Evolutionary conservation across 2,113 vertebrate species (phyloP).

Genomic region (Balaenoptera acutorostrata): DNA sequence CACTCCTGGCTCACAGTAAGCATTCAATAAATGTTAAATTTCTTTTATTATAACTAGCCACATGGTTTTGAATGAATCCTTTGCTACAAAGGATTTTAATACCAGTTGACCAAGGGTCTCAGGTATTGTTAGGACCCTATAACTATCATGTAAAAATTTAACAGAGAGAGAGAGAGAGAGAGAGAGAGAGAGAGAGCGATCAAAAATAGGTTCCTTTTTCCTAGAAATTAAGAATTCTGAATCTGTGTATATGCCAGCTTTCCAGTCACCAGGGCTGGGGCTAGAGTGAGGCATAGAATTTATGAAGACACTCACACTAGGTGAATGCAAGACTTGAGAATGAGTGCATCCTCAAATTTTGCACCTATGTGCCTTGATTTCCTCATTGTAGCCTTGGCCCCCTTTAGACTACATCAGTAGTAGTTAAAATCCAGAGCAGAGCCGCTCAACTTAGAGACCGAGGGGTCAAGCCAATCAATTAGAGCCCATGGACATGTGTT

Average conservation of each 20-base stretch:
- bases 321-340: background rate
- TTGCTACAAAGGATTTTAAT: slow-evolving; percentile 6
- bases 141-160: background rate
- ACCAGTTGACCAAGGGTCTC: background rate
- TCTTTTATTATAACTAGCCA: background rate
- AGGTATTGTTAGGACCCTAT: background rate
- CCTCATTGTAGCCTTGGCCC: background rate
- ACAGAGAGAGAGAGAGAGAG: too few relatives aligned
- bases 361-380: background rate
- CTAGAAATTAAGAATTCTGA: background rate
- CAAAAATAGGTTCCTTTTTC: background rate
- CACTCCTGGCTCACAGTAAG: background rate
- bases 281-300: background rate
- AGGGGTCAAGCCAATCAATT: background rate
- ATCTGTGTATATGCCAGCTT: background rate
- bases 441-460: background rate
- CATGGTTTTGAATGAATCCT: background rate
- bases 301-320: background rate
- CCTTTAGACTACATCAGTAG: background rate
- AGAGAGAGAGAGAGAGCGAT: background rate
- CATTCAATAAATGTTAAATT: background rate
- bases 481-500: background rate
- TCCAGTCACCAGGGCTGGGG: background rate
- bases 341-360: background rate
- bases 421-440: background rate